Conservation (phyloP, 2,113 vertebrate species). For the Chionomys nivalis region DNA sequence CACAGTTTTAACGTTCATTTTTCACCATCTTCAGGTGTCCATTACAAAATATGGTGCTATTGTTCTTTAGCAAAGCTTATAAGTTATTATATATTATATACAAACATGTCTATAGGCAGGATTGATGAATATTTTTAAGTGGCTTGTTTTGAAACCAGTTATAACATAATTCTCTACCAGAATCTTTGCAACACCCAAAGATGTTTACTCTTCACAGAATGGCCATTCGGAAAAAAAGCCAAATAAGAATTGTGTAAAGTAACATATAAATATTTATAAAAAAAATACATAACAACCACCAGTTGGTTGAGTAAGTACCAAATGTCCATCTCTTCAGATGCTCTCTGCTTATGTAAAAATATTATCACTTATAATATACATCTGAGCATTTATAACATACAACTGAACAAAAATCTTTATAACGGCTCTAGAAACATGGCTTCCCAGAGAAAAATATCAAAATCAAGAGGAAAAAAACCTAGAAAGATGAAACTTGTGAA, state of each 20-base stretch:
- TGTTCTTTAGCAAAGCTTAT: not conserved
- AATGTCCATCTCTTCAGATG: not conserved
- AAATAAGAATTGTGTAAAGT: slow-evolving; percentile 18
- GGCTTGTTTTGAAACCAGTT: not conserved
- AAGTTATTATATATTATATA: not conserved
- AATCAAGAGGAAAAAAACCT: not conserved
- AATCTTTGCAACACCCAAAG: not conserved
- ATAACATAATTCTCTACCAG: not conserved
- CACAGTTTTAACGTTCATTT: not conserved
- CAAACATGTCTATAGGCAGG: not conserved
- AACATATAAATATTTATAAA: not conserved
- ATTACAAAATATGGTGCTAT: not conserved
- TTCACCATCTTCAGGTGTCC: not conserved
- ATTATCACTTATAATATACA: not conserved
- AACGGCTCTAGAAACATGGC: not conserved
- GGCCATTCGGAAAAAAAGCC: not conserved
- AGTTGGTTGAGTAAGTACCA: not conserved
- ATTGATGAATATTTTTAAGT: not conserved
- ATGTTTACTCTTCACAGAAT: not conserved
- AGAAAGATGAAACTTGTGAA: slow-evolving; percentile 15
- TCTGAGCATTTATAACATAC: not conserved
- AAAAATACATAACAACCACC: not conserved
- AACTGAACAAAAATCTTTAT: not conserved
- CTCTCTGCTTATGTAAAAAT: slow-evolving; percentile 8
- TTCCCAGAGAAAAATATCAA: not conserved